Evolutionary conservation across 2,888 invertebrate genomes (phyloP).

Genomic region (Erannis defoliaria): DNA sequence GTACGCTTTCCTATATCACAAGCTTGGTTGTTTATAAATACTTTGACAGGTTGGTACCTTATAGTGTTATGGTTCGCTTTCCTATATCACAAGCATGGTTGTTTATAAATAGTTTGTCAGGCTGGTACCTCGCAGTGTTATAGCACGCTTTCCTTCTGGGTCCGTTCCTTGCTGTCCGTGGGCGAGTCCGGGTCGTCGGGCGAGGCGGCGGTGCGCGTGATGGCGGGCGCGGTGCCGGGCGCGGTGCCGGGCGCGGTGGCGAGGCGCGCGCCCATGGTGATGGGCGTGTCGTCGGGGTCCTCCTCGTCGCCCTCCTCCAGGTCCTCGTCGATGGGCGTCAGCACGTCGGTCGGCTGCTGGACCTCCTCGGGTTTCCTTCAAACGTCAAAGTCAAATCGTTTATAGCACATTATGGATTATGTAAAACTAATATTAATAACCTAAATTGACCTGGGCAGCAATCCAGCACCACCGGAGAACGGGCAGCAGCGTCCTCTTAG

Average conservation of each 20-base stretch:
- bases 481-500: too few relatives aligned
- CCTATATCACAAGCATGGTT: too few relatives aligned
- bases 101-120: too few relatives aligned
- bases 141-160: slow-evolving; percentile 91
- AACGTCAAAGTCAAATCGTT: too few relatives aligned
- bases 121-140: slow-evolving; percentile 61
- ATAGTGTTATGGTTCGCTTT: too few relatives aligned
- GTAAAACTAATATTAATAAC: too few relatives aligned
- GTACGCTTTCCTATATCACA: slow-evolving; percentile 92
- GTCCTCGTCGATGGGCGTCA: slow-evolving; percentile 94
- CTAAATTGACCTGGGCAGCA: too few relatives aligned
- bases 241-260: slow-evolving; percentile 90
- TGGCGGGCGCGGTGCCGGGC: slow-evolving; percentile 87
- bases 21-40: too few relatives aligned
- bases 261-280: slow-evolving; percentile 87
- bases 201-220: slow-evolving; percentile 92
- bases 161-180: slow-evolving; percentile 56
- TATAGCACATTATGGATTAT: too few relatives aligned
- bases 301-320: slow-evolving; percentile 90
- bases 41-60: too few relatives aligned
- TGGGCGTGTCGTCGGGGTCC: slow-evolving; percentile 90
- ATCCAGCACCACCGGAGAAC: too few relatives aligned
- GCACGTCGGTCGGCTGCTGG: slow-evolving; percentile 89
- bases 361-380: slow-evolving; percentile 85
- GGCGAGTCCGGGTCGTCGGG: slow-evolving; percentile 84